These are phyloP conservation scores for Heliconius ethilla DNA, from an alignment of 2,888 invertebrate genomes.

Conservation along the genomic window DNA sequence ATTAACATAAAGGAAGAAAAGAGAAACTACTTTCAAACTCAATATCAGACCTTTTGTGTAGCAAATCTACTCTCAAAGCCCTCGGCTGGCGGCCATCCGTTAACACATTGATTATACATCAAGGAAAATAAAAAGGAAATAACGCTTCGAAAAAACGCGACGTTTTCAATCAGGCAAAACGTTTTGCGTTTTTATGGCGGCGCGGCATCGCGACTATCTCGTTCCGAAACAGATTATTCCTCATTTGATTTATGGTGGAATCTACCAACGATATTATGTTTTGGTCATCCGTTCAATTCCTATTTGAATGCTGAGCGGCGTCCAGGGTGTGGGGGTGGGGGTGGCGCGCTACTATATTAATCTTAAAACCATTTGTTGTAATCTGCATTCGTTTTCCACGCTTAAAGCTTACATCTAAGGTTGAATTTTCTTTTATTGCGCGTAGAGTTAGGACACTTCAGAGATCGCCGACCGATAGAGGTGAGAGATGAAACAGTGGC, in stretches of 20 bases:
- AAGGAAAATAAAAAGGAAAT: constrained; percentile 80
- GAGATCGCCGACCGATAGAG: constrained; percentile 79
- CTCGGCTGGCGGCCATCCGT: constrained; percentile 76
- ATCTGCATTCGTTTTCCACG: constrained; percentile 71
- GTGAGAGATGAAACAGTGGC: constrained; percentile 83
- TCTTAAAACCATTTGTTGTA: constrained; percentile 82
- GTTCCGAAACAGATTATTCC: constrained; percentile 82
- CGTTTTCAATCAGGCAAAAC: constrained; percentile 82
- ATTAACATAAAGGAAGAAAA: too few relatives aligned
- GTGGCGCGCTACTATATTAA: constrained; percentile 82
- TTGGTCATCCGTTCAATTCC: constrained; percentile 83
- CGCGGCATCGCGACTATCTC: constrained; percentile 79
- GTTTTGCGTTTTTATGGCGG: constrained; percentile 81
- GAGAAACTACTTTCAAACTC: constrained; percentile 80
- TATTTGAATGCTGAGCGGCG: constrained; percentile 82
- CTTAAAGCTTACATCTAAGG: constrained; percentile 62
- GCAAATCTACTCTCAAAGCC: constrained; percentile 76
- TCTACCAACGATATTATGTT: constrained; percentile 82
- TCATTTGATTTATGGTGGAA: constrained; percentile 83
- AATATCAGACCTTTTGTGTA: constrained; percentile 81
- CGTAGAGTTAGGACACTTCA: constrained; percentile 77
- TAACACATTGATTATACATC: constrained; percentile 82
- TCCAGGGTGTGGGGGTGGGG: constrained; percentile 79
- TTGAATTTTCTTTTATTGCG: constrained; percentile 66
- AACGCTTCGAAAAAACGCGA: constrained; percentile 73